These are phyloP conservation scores for Craterocephalus amniculus DNA, from an alignment of 2,797 vertebrate genomes.

Conservation along the genomic window DNA sequence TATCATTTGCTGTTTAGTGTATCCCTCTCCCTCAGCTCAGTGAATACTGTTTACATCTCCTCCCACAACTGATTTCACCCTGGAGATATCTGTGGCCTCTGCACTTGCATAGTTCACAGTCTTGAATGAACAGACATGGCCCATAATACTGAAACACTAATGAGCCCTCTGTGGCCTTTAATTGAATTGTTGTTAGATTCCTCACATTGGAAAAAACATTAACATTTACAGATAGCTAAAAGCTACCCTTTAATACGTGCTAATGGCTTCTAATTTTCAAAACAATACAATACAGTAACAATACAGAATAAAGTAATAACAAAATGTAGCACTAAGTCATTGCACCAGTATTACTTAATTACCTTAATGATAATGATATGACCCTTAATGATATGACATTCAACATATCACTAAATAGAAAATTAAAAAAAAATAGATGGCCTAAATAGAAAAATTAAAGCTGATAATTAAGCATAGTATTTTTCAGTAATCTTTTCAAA, in stretches of 20 bases:
- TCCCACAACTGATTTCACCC: constrained; percentile 61
- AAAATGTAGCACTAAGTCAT: no score
- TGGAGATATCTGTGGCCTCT: constrained; percentile 57
- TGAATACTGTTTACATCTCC: constrained; percentile 75
- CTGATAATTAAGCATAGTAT: no score
- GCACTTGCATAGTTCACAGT: constrained; percentile 68
- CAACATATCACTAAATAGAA: not conserved
- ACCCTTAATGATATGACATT: not conserved
- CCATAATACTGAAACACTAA: constrained; percentile 42
- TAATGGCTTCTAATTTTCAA: constrained; percentile 68
- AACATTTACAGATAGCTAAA: constrained; percentile 54
- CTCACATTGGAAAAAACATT: constrained; percentile 47
- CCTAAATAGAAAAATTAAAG: no score
- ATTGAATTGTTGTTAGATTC: constrained; percentile 63
- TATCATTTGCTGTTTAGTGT: constrained; percentile 59
- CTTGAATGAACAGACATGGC: constrained; percentile 56
- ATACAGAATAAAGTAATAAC: no score
- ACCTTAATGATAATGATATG: no score
- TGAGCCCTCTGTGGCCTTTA: constrained; percentile 33
- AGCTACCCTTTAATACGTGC: constrained; percentile 31
- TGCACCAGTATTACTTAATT: no score
- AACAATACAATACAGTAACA: constrained; percentile 41
- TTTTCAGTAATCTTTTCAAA: no score
- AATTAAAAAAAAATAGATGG: no score
- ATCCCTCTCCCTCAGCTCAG: constrained; percentile 36